A percentile compares a stretch with the other conserved stretches of the same genome.
Conservation (phyloP, 2,113 vertebrate species). For the Serinus canaria region DNA sequence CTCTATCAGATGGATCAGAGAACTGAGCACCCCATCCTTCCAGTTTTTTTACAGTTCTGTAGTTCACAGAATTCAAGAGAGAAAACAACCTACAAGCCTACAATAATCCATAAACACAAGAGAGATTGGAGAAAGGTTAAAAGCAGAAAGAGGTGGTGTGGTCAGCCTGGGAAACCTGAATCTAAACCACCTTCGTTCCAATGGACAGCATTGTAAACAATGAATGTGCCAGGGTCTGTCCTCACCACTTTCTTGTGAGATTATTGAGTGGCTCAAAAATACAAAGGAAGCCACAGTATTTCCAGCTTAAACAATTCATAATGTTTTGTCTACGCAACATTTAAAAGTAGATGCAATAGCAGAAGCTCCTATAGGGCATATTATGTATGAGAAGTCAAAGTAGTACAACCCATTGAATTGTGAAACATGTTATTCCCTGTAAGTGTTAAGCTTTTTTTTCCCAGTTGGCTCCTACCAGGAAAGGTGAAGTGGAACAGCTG, state of each 20-base stretch:
- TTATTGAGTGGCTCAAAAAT: neutral
- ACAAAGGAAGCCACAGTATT: neutral
- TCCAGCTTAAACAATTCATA: neutral
- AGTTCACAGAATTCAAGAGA: neutral
- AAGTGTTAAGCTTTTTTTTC: slow-evolving; percentile 57
- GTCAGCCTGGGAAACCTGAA: neutral
- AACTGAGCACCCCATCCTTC: neutral
- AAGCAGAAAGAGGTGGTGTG: neutral
- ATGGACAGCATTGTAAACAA: neutral
- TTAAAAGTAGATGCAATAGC: slow-evolving; percentile 5
- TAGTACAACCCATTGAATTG: slow-evolving; percentile 35
- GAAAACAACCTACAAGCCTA: neutral
- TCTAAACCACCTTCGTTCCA: neutral
- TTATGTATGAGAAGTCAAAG: slow-evolving; percentile 39
- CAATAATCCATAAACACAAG: neutral
- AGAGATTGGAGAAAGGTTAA: neutral
- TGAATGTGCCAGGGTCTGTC: neutral
- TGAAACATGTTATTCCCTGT: slow-evolving; percentile 44
- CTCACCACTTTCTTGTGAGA: neutral
- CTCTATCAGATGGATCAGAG: neutral
- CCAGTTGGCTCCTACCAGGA: slow-evolving; percentile 49
- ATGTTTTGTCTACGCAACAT: neutral
- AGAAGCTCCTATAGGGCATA: slow-evolving; percentile 11
- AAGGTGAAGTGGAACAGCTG: slow-evolving; percentile 69
- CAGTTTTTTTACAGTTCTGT: neutral